These are phyloP conservation scores for Bostrychus sinensis DNA, from an alignment of 2,113 vertebrate species.

Conservation along the genomic window DNA sequence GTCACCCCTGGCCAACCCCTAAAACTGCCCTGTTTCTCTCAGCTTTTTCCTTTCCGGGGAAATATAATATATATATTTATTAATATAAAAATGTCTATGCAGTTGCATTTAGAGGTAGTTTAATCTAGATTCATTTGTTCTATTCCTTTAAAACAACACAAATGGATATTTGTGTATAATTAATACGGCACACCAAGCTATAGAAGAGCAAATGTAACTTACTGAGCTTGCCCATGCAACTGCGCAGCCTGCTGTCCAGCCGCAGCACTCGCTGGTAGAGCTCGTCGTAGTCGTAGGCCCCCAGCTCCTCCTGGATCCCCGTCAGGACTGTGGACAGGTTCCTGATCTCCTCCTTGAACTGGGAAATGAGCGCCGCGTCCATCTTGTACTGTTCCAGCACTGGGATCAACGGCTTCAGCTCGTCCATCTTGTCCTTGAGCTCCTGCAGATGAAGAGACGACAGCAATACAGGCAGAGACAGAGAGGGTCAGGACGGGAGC, in stretches of 20 bases:
- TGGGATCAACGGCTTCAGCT: conserved; percentile 93
- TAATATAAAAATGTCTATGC: too few species aligned
- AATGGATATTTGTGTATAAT: too few species aligned
- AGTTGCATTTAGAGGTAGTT: too few species aligned
- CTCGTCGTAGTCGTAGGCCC: conserved; percentile 95
- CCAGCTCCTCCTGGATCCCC: conserved; percentile 95
- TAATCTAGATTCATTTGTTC: too few species aligned
- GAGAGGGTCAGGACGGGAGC: not conserved
- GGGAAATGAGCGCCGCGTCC: conserved; percentile 92
- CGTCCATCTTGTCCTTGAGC: conserved; percentile 96
- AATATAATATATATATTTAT: too few species aligned
- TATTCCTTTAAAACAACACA: too few species aligned
- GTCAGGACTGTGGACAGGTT: conserved; percentile 92
- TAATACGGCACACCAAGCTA: too few species aligned
- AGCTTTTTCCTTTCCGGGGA: too few species aligned
- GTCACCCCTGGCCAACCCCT: too few species aligned
- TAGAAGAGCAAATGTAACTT: too few species aligned
- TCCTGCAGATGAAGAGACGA: conserved; percentile 79
- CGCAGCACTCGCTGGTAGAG: conserved; percentile 92
- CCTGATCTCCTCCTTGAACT: conserved; percentile 97
- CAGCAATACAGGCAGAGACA: conserved; percentile 16
- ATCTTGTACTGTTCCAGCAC: conserved; percentile 99
- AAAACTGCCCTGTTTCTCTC: too few species aligned
- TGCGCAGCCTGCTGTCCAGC: conserved; percentile 91
- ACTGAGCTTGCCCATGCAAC: conserved; percentile 99